Base-by-base conservation (phyloP, 2,113 vertebrate species). In the Aspiorhynchus laticeps region DNA sequence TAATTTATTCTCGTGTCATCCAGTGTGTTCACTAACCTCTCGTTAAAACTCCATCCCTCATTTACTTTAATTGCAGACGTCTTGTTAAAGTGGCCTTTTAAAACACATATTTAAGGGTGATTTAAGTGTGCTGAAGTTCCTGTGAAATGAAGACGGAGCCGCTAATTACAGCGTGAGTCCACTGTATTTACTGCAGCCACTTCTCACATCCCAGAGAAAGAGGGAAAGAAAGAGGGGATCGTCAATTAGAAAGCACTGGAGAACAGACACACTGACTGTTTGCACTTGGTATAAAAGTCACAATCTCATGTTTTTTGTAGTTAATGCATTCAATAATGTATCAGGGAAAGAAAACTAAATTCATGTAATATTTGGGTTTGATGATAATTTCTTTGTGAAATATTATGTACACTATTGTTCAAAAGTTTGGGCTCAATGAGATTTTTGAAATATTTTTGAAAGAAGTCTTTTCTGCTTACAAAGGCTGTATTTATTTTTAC, bases 51-150 rank as follows among this genome's bases (percentile, higher is more conserved):
- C 56, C 59, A 26, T 63, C n/a, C 56, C 63, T 81, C 56, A 85
- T 77, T 86, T 41, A 21, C 28, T 79, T 80, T 87, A 86, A 85
- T 87, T 83, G 79, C 56, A 61, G 71, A 65, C 14, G 46, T 85
- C 76, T 74, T 15, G 24, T 61, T 61, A 69, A 87, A 26, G 14
- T 69, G 78, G 48, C 69, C 51, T 87, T 87, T 53, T 86, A 86
- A 69, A 80, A 73, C 38, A 28, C 67, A 67, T 38, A 41, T 73
- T 87, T 88, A 38, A 81, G n/a, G 67, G 51, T 81, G 82, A 88
- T 83, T 79, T 38, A 65, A 87, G 56, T 59, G 56, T 24, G 56
- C 56, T 24, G 21, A 3, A 59, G 41, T 14, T 85, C 59, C 79
- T 65, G 38, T 80, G 59, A 84, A 67, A 46, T 79, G 43, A 19